These are phyloP conservation scores for Thryonomys swinderianus DNA, from an alignment of 2,113 vertebrate genomes.

Conservation along the genomic window DNA sequence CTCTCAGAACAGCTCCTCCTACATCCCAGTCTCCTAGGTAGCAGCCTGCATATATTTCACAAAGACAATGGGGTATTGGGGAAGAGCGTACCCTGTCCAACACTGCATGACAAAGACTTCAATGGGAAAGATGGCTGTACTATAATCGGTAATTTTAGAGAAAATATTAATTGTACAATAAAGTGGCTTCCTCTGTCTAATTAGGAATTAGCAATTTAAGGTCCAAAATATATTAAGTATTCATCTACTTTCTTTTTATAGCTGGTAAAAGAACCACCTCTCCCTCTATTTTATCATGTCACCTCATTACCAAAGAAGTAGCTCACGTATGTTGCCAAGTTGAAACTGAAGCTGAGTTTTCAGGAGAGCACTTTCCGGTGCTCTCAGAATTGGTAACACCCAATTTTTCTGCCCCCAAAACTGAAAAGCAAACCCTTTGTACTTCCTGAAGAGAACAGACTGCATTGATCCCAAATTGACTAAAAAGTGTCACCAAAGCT, in stretches of 20 bases:
- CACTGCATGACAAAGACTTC: slow-evolving; percentile 6
- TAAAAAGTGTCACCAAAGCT: background rate
- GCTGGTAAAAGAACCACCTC: background rate
- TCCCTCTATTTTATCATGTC: background rate
- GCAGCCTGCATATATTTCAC: slow-evolving; percentile 78
- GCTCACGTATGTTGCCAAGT: background rate
- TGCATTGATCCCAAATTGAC: background rate
- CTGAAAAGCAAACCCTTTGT: background rate
- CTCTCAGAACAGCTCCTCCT: slow-evolving; percentile 80
- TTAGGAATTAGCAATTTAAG: background rate
- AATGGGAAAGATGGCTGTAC: slow-evolving; percentile 26
- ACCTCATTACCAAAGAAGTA: background rate
- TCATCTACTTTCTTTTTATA: background rate
- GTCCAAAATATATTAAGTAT: background rate
- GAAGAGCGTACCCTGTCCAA: slow-evolving; percentile 39
- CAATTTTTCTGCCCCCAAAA: background rate
- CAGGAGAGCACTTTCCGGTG: background rate
- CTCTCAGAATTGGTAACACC: background rate
- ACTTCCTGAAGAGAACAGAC: background rate
- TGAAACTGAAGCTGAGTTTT: background rate
- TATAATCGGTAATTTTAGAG: background rate
- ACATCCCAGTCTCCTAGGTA: slow-evolving; percentile 85
- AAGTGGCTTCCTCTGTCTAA: background rate
- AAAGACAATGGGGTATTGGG: slow-evolving; percentile 67
- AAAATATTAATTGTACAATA: slow-evolving; percentile 10